Evolutionary conservation across 2,888 invertebrate species (phyloP).

Genomic region (Calliscelio sp.): DNA sequence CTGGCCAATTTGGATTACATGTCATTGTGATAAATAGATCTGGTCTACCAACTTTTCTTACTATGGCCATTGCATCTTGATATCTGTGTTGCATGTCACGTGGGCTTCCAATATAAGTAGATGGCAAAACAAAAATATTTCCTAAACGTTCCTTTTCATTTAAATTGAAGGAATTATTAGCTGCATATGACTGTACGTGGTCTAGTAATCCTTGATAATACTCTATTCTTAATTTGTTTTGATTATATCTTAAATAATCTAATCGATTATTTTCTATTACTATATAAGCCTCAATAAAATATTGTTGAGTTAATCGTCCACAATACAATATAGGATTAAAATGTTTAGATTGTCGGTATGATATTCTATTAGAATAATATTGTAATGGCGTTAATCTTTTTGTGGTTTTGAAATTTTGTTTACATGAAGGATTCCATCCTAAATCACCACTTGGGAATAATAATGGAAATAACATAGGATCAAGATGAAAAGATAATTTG

Average conservation of each 20-base stretch:
- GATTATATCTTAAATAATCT: conserved; percentile 14
- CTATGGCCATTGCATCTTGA: too few species aligned
- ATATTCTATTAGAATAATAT: conserved; percentile 11
- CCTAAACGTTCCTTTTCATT: not conserved
- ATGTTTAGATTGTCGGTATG: not conserved
- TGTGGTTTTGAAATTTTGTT: not conserved
- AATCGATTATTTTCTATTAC: conserved; percentile 16
- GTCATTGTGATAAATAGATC: too few species aligned
- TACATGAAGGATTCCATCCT: conserved; percentile 6
- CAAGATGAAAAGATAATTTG: conserved; percentile 4
- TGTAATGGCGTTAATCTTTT: not conserved
- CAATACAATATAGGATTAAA: conserved; percentile 25
- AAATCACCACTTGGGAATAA: not conserved
- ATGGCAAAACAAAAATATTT: conserved; percentile 15
- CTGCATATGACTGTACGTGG: conserved; percentile 13
- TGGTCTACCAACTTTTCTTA: too few species aligned
- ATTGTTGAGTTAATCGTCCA: conserved; percentile 27
- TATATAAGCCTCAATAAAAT: conserved; percentile 29
- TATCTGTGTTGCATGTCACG: conserved; percentile 6
- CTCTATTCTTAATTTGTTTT: conserved; percentile 24
- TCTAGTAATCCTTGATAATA: conserved; percentile 22
- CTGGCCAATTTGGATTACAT: too few species aligned
- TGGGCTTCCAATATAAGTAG: conserved; percentile 14
- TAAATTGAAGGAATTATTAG: not conserved
- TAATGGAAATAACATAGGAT: conserved; percentile 4